These are phyloP conservation scores for Numida meleagris DNA, from an alignment of 2,113 vertebrate genomes.

Conservation along the genomic window DNA sequence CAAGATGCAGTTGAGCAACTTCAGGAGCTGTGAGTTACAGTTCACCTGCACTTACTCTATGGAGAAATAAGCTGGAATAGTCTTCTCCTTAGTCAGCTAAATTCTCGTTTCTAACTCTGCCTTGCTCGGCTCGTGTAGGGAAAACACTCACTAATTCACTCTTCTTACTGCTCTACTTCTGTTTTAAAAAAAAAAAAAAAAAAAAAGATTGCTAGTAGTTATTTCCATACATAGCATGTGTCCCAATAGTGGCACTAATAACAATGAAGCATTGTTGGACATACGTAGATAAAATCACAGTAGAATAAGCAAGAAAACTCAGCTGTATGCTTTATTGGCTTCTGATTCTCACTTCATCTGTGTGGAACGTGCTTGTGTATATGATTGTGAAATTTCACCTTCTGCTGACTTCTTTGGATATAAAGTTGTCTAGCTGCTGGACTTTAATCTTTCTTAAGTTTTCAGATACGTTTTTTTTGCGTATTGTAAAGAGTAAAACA, in stretches of 20 bases:
- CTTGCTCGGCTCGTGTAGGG: not conserved
- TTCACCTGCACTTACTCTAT: not conserved
- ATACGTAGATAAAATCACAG: not conserved
- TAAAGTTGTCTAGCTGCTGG: not conserved
- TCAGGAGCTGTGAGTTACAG: not conserved
- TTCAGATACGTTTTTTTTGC: not conserved
- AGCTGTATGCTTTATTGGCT: conserved; percentile 7
- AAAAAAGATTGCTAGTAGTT: not conserved
- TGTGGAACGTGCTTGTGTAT: not conserved
- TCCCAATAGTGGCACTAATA: not conserved
- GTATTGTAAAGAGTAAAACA: not conserved
- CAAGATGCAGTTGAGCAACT: not conserved
- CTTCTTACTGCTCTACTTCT: not conserved
- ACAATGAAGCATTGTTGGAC: not conserved
- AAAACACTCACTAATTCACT: not conserved
- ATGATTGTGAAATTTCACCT: conserved; percentile 12
- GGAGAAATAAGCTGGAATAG: not conserved
- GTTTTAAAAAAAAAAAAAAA: too few species aligned
- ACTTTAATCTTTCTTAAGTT: not conserved
- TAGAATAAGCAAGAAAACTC: not conserved
- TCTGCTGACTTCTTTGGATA: not conserved
- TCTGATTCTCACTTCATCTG: conserved; percentile 10
- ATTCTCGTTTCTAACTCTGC: not conserved
- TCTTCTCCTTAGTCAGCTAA: not conserved
- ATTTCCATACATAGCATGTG: not conserved